Evolutionary conservation across 1,140 invertebrate species (phyloP).

Genomic region (Scaptomyza pallida): DNA sequence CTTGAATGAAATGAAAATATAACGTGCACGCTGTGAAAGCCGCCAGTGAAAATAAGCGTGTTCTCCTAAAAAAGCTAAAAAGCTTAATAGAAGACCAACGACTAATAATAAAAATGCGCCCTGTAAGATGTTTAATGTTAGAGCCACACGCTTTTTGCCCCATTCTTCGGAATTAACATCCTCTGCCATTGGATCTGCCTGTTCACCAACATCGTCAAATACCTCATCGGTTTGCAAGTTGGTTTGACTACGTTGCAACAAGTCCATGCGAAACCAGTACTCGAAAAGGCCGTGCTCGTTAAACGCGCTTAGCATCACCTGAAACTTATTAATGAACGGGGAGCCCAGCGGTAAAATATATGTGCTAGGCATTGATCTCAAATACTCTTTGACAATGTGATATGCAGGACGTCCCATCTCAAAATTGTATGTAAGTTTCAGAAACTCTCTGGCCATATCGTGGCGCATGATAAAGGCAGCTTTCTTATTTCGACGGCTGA

Average conservation of each 20-base stretch:
- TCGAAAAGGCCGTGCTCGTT: slow-evolving; percentile 68
- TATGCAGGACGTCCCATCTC: slow-evolving; percentile 59
- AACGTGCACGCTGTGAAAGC: neutral
- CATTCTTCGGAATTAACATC: neutral
- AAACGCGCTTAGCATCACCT: slow-evolving; percentile 52
- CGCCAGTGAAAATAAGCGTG: slow-evolving; percentile 20
- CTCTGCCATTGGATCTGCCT: slow-evolving; percentile 15
- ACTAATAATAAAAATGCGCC: slow-evolving; percentile 66
- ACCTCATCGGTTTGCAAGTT: slow-evolving; percentile 58
- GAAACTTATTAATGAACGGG: slow-evolving; percentile 69
- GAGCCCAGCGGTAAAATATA: slow-evolving; percentile 70
- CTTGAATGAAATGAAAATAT: neutral
- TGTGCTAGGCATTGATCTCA: slow-evolving; percentile 66
- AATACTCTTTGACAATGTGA: slow-evolving; percentile 74
- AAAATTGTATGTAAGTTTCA: slow-evolving; percentile 60
- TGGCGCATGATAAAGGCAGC: slow-evolving; percentile 64
- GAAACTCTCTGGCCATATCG: slow-evolving; percentile 63
- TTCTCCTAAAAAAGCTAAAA: slow-evolving; percentile 46
- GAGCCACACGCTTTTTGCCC: slow-evolving; percentile 51
- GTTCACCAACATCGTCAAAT: slow-evolving; percentile 57
- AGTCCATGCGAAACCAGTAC: slow-evolving; percentile 63
- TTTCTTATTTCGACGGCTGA: slow-evolving; percentile 24
- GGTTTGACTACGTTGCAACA: slow-evolving; percentile 24
- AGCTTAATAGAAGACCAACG: slow-evolving; percentile 46
- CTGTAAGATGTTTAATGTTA: slow-evolving; percentile 62